phyloP scores from a whole-genome alignment of 1,140 invertebrate species.

The Drosophila punjabiensis region DNA sequence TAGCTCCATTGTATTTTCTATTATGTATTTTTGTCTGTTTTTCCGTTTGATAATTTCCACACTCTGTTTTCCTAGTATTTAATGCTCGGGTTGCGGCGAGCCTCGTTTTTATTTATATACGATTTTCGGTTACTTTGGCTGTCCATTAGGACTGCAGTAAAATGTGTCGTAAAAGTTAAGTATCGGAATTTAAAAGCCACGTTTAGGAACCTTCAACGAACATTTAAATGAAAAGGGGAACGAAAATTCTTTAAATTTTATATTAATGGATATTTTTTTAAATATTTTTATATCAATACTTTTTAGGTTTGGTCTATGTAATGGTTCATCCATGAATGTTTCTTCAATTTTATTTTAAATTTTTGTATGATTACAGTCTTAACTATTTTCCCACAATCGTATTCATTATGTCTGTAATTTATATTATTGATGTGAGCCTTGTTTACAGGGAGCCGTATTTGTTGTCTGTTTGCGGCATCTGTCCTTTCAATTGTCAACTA shows the following conservation, averaged over 20 bases:
- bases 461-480: constrained; percentile 15
- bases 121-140: constrained; percentile 5
- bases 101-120: constrained; percentile 13
- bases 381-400: no score
- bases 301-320: neutral
- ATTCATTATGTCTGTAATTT: constrained; percentile 16
- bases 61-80: constrained; percentile 15
- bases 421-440: constrained; percentile 10
- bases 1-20: constrained; percentile 15
- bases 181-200: neutral
- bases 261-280: neutral
- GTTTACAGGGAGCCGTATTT: constrained; percentile 33
- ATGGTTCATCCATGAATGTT: no score
- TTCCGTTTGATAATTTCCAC: constrained; percentile 15
- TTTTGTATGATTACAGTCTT: no score
- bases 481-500: constrained; percentile 26
- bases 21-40: neutral
- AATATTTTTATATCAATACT: neutral
- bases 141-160: constrained; percentile 11
- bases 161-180: neutral
- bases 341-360: no score
- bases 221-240: no score
- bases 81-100: constrained; percentile 1
- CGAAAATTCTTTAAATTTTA: neutral
- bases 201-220: no score